Conservation (phyloP, 2,797 vertebrate genomes). For the Danio jaintianensis region DNA sequence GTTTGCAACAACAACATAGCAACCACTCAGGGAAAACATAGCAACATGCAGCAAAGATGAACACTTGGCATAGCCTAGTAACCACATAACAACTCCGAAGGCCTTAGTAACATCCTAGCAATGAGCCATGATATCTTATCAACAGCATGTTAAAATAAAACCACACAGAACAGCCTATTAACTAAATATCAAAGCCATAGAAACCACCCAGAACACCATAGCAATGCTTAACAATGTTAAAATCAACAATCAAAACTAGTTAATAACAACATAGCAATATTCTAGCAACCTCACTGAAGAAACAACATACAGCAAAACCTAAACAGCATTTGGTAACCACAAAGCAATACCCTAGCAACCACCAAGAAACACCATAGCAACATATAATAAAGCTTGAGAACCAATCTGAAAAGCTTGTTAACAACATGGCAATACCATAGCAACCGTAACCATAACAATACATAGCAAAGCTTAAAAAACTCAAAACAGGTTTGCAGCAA, state of each 20-base stretch:
- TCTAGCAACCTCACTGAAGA: background rate
- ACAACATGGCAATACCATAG: background rate
- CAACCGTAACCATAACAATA: no score
- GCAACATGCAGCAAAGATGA: no score
- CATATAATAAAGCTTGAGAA: no score
- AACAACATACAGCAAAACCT: no score
- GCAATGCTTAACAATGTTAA: no score
- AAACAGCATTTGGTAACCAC: background rate
- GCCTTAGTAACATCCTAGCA: background rate
- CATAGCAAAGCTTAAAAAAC: no score
- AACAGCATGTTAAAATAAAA: background rate
- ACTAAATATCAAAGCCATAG: background rate
- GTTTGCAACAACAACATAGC: no score
- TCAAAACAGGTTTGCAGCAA: no score
- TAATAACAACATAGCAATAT: background rate
- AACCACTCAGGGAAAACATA: no score
- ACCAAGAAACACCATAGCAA: no score
- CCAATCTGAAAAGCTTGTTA: background rate
- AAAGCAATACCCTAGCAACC: no score
- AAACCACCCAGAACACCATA: background rate
- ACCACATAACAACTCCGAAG: background rate
- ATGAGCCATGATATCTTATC: background rate
- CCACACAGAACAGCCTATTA: background rate
- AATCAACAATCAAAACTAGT: background rate
- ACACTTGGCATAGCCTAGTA: background rate